Conservation (phyloP, 2,888 invertebrate species). For the Drosophila subquinaria region DNA sequence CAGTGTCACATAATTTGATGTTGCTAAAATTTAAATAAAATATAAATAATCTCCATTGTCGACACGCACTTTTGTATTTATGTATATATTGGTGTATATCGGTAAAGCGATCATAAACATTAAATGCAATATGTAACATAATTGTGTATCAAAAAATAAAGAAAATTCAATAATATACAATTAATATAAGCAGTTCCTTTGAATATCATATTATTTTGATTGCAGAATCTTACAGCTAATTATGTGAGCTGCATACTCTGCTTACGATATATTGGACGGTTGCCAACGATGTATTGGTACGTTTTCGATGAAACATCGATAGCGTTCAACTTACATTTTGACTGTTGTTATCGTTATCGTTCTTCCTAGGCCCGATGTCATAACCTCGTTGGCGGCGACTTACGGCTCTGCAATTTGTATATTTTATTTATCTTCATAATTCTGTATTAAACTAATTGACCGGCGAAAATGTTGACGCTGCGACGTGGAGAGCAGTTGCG, state of each 20-base stretch:
- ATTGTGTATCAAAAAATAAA: background rate
- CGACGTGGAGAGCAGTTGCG: slow-evolving; percentile 55
- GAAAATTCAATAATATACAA: background rate
- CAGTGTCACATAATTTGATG: background rate
- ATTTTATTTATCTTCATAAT: slow-evolving; percentile 38
- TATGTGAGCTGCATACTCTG: slow-evolving; percentile 9
- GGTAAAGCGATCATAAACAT: background rate
- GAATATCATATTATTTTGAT: too few relatives aligned
- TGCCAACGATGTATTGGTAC: background rate
- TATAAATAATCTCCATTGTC: background rate
- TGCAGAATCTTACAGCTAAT: background rate
- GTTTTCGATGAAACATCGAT: slow-evolving; percentile 5
- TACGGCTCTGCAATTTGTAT: slow-evolving; percentile 7
- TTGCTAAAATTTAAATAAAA: slow-evolving; percentile 1
- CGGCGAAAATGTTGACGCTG: slow-evolving; percentile 59
- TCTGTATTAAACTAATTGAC: slow-evolving; percentile 43
- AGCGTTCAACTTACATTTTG: slow-evolving; percentile 4
- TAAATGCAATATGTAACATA: background rate
- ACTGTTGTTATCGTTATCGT: slow-evolving; percentile 19
- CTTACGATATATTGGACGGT: background rate
- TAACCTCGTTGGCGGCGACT: slow-evolving; percentile 56
- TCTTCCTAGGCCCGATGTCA: slow-evolving; percentile 43
- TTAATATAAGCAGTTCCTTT: too few relatives aligned
- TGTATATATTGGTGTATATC: background rate
- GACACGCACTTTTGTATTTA: background rate